Percentiles rank a stretch among this genome's conserved stretches.
phyloP scores from a whole-genome alignment of 2,888 invertebrate species.

The Mesorhabditis spiculigera region DNA sequence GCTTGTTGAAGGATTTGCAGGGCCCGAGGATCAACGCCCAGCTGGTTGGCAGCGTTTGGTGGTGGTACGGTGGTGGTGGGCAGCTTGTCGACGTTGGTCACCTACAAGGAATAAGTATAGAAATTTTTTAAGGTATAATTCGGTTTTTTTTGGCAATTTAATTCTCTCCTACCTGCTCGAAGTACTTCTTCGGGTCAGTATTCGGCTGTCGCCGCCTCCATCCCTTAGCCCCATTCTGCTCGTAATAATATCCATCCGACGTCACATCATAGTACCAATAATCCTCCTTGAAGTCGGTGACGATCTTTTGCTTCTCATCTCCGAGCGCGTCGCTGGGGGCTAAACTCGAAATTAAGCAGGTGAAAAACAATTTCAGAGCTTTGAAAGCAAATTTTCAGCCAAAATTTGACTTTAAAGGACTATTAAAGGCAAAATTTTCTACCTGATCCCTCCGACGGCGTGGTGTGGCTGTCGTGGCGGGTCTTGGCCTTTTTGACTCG shows the following conservation, averaged over 20 bases:
- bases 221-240: constrained; percentile 52
- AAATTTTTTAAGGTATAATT: not conserved
- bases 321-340: not conserved
- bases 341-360: not conserved
- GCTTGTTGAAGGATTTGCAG: not conserved
- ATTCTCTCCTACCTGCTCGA: constrained; percentile 24
- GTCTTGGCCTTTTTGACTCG: constrained; percentile 8
- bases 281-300: constrained; percentile 5
- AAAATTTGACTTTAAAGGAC: not conserved
- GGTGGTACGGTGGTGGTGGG: constrained; percentile 10
- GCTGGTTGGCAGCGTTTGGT: constrained; percentile 5
- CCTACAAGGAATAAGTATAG: not conserved
- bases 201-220: constrained; percentile 42
- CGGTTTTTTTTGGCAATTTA: not conserved
- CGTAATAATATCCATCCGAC: constrained; percentile 57
- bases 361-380: not conserved
- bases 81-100: constrained; percentile 19
- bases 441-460: not conserved
- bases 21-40: constrained; percentile 10
- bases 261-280: constrained; percentile 47
- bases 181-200: constrained; percentile 26
- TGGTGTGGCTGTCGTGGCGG: not conserved
- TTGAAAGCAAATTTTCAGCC: not conserved
- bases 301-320: not conserved
- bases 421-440: not conserved